Base-by-base conservation (phyloP, 1,140 invertebrate species). In the Nephotettix cincticeps region DNA sequence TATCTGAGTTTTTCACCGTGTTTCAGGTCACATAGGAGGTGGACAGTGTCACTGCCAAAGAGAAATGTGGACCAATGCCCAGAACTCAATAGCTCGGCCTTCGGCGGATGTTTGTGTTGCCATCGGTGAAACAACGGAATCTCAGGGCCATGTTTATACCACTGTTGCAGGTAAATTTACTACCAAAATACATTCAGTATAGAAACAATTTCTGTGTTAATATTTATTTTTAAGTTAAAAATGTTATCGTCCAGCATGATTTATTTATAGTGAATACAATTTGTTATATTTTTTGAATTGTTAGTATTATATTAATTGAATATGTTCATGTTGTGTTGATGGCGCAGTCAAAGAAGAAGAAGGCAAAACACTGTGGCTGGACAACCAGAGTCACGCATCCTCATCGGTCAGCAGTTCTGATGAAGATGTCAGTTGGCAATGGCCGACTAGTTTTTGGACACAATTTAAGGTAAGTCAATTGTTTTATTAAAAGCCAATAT, bases 391-490 rank as follows among this genome's bases (percentile, higher is more conserved):
- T 58, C 89, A 91, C 76, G 87, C 88, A 29, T 89, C 88, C 71
- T 88, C 88, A 43, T 85, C 84, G 76, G 81, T 76, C 74, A 82
- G 74, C 79, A 85, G 81, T 76, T 85, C 87, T 73, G 88, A 90
- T 72, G 86, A 88, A 66, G 87, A 86, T 73, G 81, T 82, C 68
- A 83, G 81, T 69, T 85, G 83, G 78, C 85, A 86, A 74, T 94
- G 92, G 91, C 91, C 92, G 27, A 94, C 92, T 3, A 89, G 89
- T 72, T 93, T 94, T 76, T 88, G 88, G 81, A 93, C 91, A 0
- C 93, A 95, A 79, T 91, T 93, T 78, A 89, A 87, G 82, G 89
- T 89, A 76, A 79, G 79, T 36, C 32, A 36, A 36, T n/a, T 14
- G 32, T 36, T 6, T 36, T 6, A 36, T 36, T 14, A 36, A 36